phyloP scores from a whole-genome alignment of 2,113 vertebrate genomes.

The Zeus faber region DNA sequence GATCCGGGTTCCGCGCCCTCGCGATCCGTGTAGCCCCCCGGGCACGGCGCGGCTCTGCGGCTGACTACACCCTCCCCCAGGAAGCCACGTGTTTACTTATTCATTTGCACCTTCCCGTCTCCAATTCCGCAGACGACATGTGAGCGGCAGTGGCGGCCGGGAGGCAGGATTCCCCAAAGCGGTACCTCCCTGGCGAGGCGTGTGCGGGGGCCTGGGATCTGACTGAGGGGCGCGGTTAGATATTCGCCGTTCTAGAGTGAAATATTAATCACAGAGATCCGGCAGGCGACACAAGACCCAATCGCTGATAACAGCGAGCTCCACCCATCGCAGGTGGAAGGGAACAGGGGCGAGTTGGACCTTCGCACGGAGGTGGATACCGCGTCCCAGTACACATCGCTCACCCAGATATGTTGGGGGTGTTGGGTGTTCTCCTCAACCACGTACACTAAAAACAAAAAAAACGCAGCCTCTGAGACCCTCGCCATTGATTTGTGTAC shows the following conservation, averaged over 20 bases:
- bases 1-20: slow-evolving; percentile 57
- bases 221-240: not conserved
- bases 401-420: too few relatives aligned
- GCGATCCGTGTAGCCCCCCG: slow-evolving; percentile 54
- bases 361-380: slow-evolving; percentile 38
- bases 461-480: slow-evolving; percentile 47
- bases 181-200: slow-evolving; percentile 43
- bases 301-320: slow-evolving; percentile 58
- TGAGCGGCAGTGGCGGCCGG: slow-evolving; percentile 49
- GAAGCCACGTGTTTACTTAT: slow-evolving; percentile 73
- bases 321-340: slow-evolving; percentile 48
- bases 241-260: slow-evolving; percentile 43
- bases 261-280: slow-evolving; percentile 59
- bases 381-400: too few relatives aligned
- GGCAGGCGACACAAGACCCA: slow-evolving; percentile 59
- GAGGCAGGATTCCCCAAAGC: slow-evolving; percentile 62
- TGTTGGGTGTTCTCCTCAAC: slow-evolving; percentile 59
- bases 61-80: slow-evolving; percentile 69
- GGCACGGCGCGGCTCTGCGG: slow-evolving; percentile 64
- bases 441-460: slow-evolving; percentile 51
- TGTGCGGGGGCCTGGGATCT: slow-evolving; percentile 1
- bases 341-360: slow-evolving; percentile 28
- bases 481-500: slow-evolving; percentile 61
- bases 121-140: slow-evolving; percentile 59
- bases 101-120: slow-evolving; percentile 74